phyloP scores from a whole-genome alignment of 2,113 vertebrate species.

The Aleadryas rufinucha region DNA sequence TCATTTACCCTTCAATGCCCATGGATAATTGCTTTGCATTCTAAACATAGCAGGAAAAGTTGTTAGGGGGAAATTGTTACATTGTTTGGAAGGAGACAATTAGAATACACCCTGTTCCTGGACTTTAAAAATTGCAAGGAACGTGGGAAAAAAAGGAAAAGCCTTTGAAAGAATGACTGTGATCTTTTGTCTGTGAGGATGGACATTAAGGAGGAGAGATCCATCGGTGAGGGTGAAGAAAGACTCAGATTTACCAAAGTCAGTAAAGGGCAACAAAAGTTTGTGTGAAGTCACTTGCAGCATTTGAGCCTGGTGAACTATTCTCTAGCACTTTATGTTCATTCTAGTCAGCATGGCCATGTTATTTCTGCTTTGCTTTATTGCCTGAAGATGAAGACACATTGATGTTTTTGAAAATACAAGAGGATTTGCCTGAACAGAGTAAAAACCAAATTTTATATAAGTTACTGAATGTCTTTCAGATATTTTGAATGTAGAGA shows the following conservation, averaged over 20 bases:
- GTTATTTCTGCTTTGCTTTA: not conserved
- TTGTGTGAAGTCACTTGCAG: not conserved
- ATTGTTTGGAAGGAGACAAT: not conserved
- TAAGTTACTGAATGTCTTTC: not conserved
- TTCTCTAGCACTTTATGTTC: not conserved
- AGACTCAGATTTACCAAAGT: not conserved
- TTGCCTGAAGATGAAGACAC: not conserved
- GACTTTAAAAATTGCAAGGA: not conserved
- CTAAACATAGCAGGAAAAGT: not conserved
- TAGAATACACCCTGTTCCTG: not conserved
- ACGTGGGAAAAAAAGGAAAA: not conserved
- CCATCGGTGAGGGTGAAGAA: not conserved
- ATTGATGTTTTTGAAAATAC: not conserved
- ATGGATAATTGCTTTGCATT: not conserved
- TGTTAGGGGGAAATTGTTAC: not conserved
- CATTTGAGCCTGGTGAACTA: not conserved
- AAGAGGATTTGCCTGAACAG: not conserved
- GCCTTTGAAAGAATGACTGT: not conserved
- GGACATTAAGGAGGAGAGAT: not conserved
- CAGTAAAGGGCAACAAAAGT: not conserved
- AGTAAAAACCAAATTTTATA: not conserved
- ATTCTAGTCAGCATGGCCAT: accelerated
- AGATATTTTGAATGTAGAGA: not conserved
- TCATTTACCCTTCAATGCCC: not conserved
- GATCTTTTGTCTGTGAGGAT: not conserved